These are phyloP conservation scores for Hippopotamus amphibius DNA, from an alignment of 2,113 vertebrate genomes.

Conservation along the genomic window DNA sequence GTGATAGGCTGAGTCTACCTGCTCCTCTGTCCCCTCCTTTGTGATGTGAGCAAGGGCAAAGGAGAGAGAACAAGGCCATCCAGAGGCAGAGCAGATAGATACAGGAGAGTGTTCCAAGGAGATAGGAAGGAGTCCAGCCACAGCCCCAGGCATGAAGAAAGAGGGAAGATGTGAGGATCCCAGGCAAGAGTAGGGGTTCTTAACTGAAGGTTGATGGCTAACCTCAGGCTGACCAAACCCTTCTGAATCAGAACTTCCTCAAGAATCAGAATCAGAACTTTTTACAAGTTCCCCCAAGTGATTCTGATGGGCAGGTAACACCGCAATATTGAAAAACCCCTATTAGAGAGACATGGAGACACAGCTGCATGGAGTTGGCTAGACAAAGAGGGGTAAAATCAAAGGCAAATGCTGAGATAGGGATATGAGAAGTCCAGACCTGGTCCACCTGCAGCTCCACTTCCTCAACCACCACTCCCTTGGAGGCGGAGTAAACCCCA, in stretches of 20 bases:
- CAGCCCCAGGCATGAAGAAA: background rate
- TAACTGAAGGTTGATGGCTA: background rate
- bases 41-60: constrained; percentile 32
- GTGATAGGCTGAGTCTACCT: background rate
- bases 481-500: background rate
- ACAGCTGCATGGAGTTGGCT: background rate
- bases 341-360: background rate
- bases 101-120: background rate
- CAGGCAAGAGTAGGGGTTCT: background rate
- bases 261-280: constrained; percentile 48
- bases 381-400: background rate
- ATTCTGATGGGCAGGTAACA: constrained; percentile 38
- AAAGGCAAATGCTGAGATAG: background rate
- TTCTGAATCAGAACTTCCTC: constrained; percentile 35
- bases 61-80: background rate
- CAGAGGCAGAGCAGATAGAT: background rate
- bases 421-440: background rate
- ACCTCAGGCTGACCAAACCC: background rate
- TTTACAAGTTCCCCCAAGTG: background rate
- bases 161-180: background rate
- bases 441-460: background rate
- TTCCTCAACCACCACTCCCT: background rate
- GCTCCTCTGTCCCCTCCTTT: background rate
- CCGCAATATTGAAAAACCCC: background rate
- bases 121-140: background rate